Base-by-base conservation (phyloP, 2,113 vertebrate species). In the Dipodomys ordii region DNA sequence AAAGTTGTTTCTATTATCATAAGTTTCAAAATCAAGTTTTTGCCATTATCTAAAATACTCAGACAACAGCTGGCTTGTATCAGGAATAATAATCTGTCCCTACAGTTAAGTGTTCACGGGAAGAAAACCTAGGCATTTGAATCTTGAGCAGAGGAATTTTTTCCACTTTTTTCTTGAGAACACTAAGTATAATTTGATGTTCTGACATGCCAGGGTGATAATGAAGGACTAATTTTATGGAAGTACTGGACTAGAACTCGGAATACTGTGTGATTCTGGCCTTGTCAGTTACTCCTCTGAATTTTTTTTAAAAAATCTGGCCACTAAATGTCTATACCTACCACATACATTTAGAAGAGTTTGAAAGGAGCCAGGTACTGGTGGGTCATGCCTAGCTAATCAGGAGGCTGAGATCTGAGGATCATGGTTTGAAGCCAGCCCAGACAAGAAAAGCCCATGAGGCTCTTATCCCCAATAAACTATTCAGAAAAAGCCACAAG, bases 151-250 rank as follows among this genome's bases (percentile, higher is more conserved):
- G 35, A 85, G 46, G 6, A 92, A 76, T 65, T 87, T 60, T 93
- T 78, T 68, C 46, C 32, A 53, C 83, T 28, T 57, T 83, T 88
- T 7, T 85, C 86, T 90, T 65, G 39, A 95, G 65, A 85, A 81
- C 27, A 78, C 69, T 74, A 39, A 3, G 53, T 15, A 76, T 91
- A 88, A 64, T 68, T 65, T 89, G 18, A 74, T 81, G 25, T 18
- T 39, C 15, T 67, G 32, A 87, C 80, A 71, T 35, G 65, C 12
- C 35, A 81, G 28, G 13, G 94, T 79, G 16, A 0, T 62, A 78
- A 16, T 74, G 8, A 87, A 82, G 23, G 22, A 72, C 35, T 39
- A 39, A 39, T 39, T 39, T 39, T 39, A 39, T 39, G 39, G 39
- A 39, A 39, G 39, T 39, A 6, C 39, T 39, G 5, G 39, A 39